Percentiles rank a stretch among this genome's conserved stretches.
phyloP scores from a whole-genome alignment of 2,888 invertebrate genomes.

The Branchellion lobata region DNA sequence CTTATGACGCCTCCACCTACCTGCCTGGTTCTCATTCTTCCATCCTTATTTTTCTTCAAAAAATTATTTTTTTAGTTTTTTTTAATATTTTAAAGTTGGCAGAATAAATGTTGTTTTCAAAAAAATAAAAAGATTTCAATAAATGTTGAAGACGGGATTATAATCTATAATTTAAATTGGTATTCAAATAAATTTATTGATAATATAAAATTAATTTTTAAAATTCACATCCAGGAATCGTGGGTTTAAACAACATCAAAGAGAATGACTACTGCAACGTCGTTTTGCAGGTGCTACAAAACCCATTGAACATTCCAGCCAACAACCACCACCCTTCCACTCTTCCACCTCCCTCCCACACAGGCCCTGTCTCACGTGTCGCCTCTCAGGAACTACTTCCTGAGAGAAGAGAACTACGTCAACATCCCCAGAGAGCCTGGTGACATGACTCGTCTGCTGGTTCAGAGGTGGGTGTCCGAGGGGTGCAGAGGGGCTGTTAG shows the following conservation, averaged over 20 bases:
- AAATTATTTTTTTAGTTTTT: slow-evolving; percentile 2
- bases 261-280: slow-evolving; percentile 99
- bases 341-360: no score
- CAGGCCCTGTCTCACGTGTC: slow-evolving; percentile 91
- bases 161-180: no score
- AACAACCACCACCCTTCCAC: neutral
- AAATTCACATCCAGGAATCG: slow-evolving; percentile 70
- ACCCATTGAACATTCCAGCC: neutral
- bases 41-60: no score
- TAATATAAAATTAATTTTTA: no score
- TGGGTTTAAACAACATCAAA: slow-evolving; percentile 97
- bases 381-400: slow-evolving; percentile 89
- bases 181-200: no score
- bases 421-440: slow-evolving; percentile 86
- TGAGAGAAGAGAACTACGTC: slow-evolving; percentile 85
- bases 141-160: no score
- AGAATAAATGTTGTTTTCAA: no score
- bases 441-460: slow-evolving; percentile 85
- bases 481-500: neutral
- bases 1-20: slow-evolving; percentile 93
- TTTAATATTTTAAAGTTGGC: neutral
- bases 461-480: slow-evolving; percentile 60
- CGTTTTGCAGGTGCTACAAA: slow-evolving; percentile 76
- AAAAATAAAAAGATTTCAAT: no score
- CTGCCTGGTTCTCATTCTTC: slow-evolving; percentile 78